phyloP scores from a whole-genome alignment of 2,888 invertebrate species.

The Caenorhabditis uteleia region DNA sequence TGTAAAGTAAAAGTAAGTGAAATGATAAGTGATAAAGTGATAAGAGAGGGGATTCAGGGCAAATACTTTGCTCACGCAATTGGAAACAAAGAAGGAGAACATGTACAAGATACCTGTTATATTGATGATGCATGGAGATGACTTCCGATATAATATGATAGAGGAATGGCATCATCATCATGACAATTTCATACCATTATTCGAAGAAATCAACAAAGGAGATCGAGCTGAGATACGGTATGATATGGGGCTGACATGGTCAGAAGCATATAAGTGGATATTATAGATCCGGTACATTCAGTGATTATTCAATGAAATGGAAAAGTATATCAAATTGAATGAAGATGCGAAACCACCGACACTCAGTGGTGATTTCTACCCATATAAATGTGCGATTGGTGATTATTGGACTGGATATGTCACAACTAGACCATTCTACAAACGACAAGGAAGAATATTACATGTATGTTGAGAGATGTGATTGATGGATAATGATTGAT shows the following conservation, averaged over 20 bases:
- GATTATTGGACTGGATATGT: constrained; percentile 98
- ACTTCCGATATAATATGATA: constrained; percentile 76
- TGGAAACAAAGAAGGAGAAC: constrained; percentile 46
- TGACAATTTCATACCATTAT: constrained; percentile 85
- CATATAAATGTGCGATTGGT: constrained; percentile 76
- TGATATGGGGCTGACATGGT: too few relatives aligned
- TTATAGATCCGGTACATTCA: constrained; percentile 57
- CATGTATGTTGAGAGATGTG: too few relatives aligned
- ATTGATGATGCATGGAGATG: constrained; percentile 91
- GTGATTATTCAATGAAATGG: constrained; percentile 52
- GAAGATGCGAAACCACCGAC: constrained; percentile 74
- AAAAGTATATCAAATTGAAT: constrained; percentile 72
- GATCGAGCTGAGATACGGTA: constrained; percentile 48
- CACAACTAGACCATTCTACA: constrained; percentile 81
- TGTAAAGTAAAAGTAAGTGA: constrained; percentile 47
- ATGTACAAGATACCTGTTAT: constrained; percentile 72
- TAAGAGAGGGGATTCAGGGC: too few relatives aligned
- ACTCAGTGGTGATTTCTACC: constrained; percentile 91
- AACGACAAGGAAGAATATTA: constrained; percentile 76
- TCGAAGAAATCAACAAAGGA: constrained; percentile 82
- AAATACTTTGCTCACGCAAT: constrained; percentile 29
- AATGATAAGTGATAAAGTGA: too few relatives aligned
- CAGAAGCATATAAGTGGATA: too few relatives aligned
- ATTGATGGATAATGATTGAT: background rate
- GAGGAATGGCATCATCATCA: constrained; percentile 85